These are phyloP conservation scores for Escarpia spicata DNA, from an alignment of 2,888 invertebrate genomes.

Conservation along the genomic window DNA sequence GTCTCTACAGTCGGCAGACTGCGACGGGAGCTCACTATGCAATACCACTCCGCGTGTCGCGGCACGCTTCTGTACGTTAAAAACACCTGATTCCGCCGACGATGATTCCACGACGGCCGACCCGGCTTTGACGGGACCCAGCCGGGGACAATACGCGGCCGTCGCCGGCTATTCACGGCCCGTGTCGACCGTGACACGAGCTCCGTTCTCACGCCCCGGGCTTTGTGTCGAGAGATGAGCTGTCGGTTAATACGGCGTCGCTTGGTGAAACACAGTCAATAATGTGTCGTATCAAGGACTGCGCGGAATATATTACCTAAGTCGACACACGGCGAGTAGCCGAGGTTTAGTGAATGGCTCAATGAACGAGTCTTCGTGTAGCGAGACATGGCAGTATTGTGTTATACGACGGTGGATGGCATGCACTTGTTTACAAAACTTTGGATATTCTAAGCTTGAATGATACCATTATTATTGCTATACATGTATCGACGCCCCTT, in stretches of 20 bases:
- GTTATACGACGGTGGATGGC: background rate
- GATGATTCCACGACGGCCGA: background rate
- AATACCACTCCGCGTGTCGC: background rate
- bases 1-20: too few relatives aligned
- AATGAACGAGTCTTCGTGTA: background rate
- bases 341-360: background rate
- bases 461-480: too few relatives aligned
- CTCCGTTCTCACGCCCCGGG: slow-evolving; percentile 3
- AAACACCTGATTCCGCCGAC: background rate
- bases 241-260: background rate
- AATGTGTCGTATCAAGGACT: background rate
- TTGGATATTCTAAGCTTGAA: too few relatives aligned
- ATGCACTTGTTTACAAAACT: too few relatives aligned
- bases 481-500: too few relatives aligned
- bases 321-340: background rate
- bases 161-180: background rate
- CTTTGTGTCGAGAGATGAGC: slow-evolving; percentile 7
- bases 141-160: background rate
- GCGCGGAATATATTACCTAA: background rate
- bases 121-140: background rate
- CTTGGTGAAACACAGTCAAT: background rate
- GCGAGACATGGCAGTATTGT: background rate
- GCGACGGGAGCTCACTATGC: background rate
- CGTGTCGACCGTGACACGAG: background rate
- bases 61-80: background rate